Conservation (phyloP, 2,888 invertebrate species). For the Philonicus albiceps region DNA sequence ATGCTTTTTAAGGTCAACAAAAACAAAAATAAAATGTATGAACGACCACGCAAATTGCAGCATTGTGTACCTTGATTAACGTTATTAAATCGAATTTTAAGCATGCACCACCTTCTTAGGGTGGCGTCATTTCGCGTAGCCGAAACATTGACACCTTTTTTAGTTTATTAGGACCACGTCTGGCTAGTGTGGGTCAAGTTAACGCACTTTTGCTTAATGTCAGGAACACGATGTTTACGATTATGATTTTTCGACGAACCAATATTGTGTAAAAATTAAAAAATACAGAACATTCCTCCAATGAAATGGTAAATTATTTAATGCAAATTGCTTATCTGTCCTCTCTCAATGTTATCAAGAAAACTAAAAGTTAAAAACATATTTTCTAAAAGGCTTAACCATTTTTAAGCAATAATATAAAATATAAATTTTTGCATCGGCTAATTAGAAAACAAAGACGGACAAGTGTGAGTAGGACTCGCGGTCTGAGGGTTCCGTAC, state of each 20-base stretch:
- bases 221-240: not conserved
- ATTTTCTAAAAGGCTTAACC: not conserved
- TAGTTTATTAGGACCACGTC: not conserved
- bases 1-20: not conserved
- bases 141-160: constrained; percentile 9
- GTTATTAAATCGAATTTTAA: not conserved
- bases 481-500: too few relatives aligned
- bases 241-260: not conserved
- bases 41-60: not conserved
- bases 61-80: constrained; percentile 2
- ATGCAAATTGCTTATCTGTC: not conserved
- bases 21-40: not conserved
- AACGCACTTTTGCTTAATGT: not conserved
- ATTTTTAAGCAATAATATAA: not conserved
- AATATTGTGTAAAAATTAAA: not conserved
- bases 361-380: not conserved
- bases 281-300: not conserved
- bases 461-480: too few relatives aligned
- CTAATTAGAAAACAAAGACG: too few relatives aligned
- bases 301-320: not conserved
- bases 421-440: too few relatives aligned
- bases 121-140: not conserved
- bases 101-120: not conserved
- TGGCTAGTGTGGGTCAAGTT: not conserved
- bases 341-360: not conserved